Evolutionary conservation across 2,113 vertebrate species (phyloP).

Genomic region (Sialia sialis): DNA sequence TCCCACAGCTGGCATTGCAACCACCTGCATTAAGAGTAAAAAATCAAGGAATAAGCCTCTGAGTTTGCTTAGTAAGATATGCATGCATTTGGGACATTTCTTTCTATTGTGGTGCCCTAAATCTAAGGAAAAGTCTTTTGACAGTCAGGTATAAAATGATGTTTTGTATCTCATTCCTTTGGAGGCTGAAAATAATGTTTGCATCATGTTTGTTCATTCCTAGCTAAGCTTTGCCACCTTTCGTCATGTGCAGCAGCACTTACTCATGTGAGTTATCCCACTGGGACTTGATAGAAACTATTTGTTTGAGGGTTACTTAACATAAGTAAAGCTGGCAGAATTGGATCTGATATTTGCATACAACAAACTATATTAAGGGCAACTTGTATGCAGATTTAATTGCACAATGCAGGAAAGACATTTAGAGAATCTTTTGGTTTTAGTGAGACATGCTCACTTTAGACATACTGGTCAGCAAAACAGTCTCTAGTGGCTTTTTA

Average conservation of each 20-base stretch:
- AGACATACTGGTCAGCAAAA: background rate
- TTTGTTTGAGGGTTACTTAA: slow-evolving; percentile 35
- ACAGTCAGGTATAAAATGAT: background rate
- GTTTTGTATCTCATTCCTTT: background rate
- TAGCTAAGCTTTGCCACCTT: background rate
- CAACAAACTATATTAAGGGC: slow-evolving; percentile 9
- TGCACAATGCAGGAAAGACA: background rate
- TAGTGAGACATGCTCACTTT: background rate
- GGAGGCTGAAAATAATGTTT: background rate
- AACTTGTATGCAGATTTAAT: slow-evolving; percentile 33
- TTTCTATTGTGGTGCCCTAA: background rate
- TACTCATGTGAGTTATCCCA: background rate
- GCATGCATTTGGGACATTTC: slow-evolving; percentile 19
- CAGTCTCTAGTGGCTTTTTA: background rate
- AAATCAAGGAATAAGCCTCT: slow-evolving; percentile 13
- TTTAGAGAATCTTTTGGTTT: background rate
- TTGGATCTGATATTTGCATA: slow-evolving; percentile 8
- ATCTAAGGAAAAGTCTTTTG: background rate
- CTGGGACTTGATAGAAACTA: slow-evolving; percentile 1
- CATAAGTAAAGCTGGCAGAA: slow-evolving; percentile 34
- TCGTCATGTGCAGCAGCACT: background rate
- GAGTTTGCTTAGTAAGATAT: slow-evolving; percentile 2
- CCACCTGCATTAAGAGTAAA: background rate
- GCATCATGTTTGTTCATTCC: background rate
- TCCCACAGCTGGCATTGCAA: background rate